Base-by-base conservation (phyloP, 2,797 vertebrate genomes). In the Protonibea diacanthus region DNA sequence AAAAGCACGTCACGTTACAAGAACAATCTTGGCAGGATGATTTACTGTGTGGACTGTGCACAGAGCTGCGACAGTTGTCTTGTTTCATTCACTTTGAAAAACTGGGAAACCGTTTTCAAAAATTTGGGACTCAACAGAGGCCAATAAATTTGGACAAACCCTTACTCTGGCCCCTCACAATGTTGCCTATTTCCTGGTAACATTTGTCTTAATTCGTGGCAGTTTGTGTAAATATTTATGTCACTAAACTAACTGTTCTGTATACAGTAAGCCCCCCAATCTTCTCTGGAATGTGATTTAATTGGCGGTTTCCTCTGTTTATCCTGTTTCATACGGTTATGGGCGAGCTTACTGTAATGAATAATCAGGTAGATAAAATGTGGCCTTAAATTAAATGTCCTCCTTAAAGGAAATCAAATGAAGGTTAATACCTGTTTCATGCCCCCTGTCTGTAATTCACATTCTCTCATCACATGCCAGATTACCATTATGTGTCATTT, bases 301-400 rank as follows among this genome's bases (percentile, higher is more conserved):
- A 96, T 94, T 95, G 95, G 92, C 93, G 87, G 94, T 94, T 96
- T 96, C 94, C 95, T 95, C 87, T 95, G 94, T 96, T 95, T 95
- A 95, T 93, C 94, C 92, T 86, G 84, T 85, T 92, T 93, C 91
- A 88, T 94, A 91, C 78, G 74, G 89, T 92, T 89, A 88, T 90
- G 91, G 91, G 88, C 85, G 84, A 88, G 88, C 85, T 92, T 85
- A 89, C 93, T 92, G 84, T 94, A 93, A 94, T 93, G 95, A 95
- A 94, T 94, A 94, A 95, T 96, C 93, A 95, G 93, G 92, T 92
- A 89, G 92, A 94, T 94, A 93, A 94, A 94, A 89, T 75, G 78
- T 78, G 84, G 89, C 89, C 93, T 94, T 89, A 94, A 95, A 95
- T 95, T 93, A 95, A 93, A 89, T 62, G 85, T 90, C 81, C 80